These are phyloP conservation scores for Tenthredo scrophulariae DNA, from an alignment of 2,888 invertebrate species.

Conservation along the genomic window DNA sequence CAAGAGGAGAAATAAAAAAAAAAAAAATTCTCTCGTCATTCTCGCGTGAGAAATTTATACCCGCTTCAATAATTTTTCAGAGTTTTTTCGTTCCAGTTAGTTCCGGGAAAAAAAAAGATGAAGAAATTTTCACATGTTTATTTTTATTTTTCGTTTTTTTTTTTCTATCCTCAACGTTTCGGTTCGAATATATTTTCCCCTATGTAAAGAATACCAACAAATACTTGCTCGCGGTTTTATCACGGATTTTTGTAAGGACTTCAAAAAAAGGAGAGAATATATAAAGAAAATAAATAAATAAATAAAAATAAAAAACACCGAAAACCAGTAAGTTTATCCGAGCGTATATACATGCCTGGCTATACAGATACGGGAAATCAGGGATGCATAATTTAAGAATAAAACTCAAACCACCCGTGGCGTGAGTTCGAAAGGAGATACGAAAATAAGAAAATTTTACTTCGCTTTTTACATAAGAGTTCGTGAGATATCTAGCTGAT, in stretches of 20 bases:
- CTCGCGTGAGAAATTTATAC: not conserved
- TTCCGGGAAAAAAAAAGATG: not conserved
- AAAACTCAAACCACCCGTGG: not conserved
- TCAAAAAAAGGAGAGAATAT: too few species aligned
- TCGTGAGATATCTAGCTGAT: not conserved
- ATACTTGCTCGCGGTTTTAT: not conserved
- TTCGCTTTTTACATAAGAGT: not conserved
- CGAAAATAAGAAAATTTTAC: not conserved
- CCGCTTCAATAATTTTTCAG: not conserved
- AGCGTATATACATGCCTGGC: not conserved
- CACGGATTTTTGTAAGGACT: not conserved
- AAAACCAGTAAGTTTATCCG: not conserved
- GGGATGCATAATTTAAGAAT: not conserved
- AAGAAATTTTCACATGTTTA: not conserved
- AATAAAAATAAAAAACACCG: not conserved
- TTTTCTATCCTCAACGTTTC: not conserved
- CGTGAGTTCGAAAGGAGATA: not conserved
- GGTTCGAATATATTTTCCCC: not conserved
- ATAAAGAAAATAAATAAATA: not conserved
- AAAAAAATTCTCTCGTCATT: too few species aligned
- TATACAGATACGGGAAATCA: not conserved
- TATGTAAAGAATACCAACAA: not conserved
- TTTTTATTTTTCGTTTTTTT: too few species aligned
- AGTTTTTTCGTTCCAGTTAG: not conserved
- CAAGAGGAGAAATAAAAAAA: too few species aligned